phyloP scores from a whole-genome alignment of 1,140 invertebrate genomes.

The Pogonognathellus flavescens region DNA sequence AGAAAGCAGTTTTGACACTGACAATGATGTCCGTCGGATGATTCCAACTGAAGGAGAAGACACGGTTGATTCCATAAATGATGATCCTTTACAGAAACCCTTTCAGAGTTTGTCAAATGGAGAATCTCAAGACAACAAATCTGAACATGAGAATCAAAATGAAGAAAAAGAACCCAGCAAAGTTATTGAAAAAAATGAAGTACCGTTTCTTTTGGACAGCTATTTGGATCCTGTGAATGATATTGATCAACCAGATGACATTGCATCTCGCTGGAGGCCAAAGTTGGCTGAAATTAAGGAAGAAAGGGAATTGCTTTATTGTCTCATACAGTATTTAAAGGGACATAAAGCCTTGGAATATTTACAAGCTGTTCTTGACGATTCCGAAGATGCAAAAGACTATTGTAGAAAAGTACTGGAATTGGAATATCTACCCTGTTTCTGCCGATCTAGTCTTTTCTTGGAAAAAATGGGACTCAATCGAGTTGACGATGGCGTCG shows the following conservation, averaged over 20 bases:
- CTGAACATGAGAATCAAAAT: not conserved
- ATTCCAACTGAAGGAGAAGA: slow-evolving; percentile 14
- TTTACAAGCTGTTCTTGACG: slow-evolving; percentile 65
- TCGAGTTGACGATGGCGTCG: slow-evolving; percentile 59
- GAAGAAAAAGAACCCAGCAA: not conserved
- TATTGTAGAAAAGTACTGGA: slow-evolving; percentile 61
- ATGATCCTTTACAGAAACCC: not conserved
- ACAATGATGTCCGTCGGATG: not conserved
- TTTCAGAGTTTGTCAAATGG: not conserved
- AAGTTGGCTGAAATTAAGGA: slow-evolving; percentile 58
- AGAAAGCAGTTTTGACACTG: not conserved
- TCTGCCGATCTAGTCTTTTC: slow-evolving; percentile 61
- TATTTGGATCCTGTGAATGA: slow-evolving; percentile 62
- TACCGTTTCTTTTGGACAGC: slow-evolving; percentile 62
- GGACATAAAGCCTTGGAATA: slow-evolving; percentile 62
- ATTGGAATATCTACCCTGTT: slow-evolving; percentile 61
- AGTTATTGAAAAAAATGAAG: not conserved
- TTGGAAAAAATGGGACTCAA: slow-evolving; percentile 63
- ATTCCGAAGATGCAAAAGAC: slow-evolving; percentile 59
- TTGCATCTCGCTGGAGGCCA: slow-evolving; percentile 62
- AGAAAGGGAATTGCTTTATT: slow-evolving; percentile 64
- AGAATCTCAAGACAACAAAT: not conserved
- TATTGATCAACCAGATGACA: slow-evolving; percentile 61
- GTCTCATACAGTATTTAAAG: slow-evolving; percentile 65
- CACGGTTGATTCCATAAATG: not conserved